A percentile compares a stretch with the other conserved stretches of the same genome.
phyloP scores from a whole-genome alignment of 2,888 invertebrate species.

The Dasypolia templi region DNA sequence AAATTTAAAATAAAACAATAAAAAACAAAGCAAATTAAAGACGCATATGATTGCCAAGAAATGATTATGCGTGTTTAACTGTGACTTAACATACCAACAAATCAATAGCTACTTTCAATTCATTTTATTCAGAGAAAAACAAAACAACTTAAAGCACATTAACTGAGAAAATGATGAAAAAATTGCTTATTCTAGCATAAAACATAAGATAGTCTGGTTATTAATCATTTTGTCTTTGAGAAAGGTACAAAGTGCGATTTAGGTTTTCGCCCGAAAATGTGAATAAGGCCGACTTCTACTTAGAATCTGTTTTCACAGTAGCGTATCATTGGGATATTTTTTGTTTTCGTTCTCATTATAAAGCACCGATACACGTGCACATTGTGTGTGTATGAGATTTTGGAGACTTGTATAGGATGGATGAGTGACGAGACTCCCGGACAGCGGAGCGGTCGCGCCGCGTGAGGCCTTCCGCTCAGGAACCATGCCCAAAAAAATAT shows the following conservation, averaged over 20 bases:
- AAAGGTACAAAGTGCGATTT: too few species aligned
- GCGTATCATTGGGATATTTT: constrained; percentile 56
- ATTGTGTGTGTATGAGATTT: constrained; percentile 43
- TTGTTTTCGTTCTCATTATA: constrained; percentile 54
- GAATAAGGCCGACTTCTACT: background rate
- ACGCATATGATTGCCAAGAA: constrained; percentile 37
- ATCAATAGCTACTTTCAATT: too few species aligned
- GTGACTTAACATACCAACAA: constrained; percentile 28
- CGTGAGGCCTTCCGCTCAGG: constrained; percentile 70
- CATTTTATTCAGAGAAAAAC: too few species aligned
- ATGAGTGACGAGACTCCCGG: constrained; percentile 66
- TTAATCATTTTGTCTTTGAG: too few species aligned
- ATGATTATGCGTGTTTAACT: constrained; percentile 50
- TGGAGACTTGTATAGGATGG: constrained; percentile 37
- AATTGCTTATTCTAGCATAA: too few species aligned
- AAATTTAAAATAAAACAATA: constrained; percentile 4
- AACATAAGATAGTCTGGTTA: too few species aligned
- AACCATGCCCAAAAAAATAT: constrained; percentile 38
- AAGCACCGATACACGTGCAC: constrained; percentile 52
- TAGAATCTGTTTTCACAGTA: constrained; percentile 52
- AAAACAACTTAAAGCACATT: too few species aligned
- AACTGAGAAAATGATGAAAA: too few species aligned
- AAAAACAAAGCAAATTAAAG: constrained; percentile 18
- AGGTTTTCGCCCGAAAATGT: too few species aligned
- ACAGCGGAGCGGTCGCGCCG: constrained; percentile 54